Evolutionary conservation across 2,797 vertebrate genomes (phyloP).

Genomic region (Clarias platycephalus): DNA sequence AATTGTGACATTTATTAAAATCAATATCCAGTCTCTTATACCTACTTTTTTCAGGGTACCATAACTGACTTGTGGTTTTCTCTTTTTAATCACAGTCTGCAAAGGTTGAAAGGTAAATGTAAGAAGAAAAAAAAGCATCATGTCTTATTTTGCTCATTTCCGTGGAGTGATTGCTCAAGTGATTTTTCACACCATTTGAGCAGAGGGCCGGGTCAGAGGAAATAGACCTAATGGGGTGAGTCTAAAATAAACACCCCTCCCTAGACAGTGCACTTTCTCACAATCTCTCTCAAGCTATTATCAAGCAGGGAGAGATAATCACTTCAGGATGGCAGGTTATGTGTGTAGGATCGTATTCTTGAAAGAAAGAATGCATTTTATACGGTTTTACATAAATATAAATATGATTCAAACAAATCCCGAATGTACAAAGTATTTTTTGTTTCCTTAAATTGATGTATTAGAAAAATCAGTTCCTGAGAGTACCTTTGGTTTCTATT

Average conservation of each 20-base stretch:
- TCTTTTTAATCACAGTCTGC: slow-evolving; percentile 38
- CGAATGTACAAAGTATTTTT: slow-evolving; percentile 15
- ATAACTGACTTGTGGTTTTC: not conserved
- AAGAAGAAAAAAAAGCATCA: slow-evolving; percentile 25
- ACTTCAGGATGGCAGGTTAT: not conserved
- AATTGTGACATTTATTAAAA: slow-evolving; percentile 2
- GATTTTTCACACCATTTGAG: slow-evolving; percentile 43
- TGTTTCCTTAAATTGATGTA: slow-evolving; percentile 2
- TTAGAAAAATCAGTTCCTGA: slow-evolving; percentile 54
- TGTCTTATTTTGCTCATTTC: slow-evolving; percentile 34
- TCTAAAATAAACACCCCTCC: slow-evolving; percentile 41
- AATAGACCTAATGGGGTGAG: slow-evolving; percentile 50
- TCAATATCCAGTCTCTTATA: not conserved
- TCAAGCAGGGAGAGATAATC: not conserved
- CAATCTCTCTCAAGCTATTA: slow-evolving; percentile 13
- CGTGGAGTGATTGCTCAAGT: slow-evolving; percentile 32
- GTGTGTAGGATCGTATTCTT: not conserved
- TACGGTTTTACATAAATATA: slow-evolving; percentile 47
- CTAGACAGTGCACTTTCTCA: slow-evolving; percentile 15
- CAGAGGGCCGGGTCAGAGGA: slow-evolving; percentile 44
- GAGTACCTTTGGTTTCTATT: slow-evolving; percentile 37
- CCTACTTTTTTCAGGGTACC: no score
- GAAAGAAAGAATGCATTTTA: not conserved
- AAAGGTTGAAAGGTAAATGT: slow-evolving; percentile 29
- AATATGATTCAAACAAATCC: slow-evolving; percentile 50